Evolutionary conservation across 2,797 vertebrate genomes (phyloP).

Genomic region (Pitangus sulphuratus): DNA sequence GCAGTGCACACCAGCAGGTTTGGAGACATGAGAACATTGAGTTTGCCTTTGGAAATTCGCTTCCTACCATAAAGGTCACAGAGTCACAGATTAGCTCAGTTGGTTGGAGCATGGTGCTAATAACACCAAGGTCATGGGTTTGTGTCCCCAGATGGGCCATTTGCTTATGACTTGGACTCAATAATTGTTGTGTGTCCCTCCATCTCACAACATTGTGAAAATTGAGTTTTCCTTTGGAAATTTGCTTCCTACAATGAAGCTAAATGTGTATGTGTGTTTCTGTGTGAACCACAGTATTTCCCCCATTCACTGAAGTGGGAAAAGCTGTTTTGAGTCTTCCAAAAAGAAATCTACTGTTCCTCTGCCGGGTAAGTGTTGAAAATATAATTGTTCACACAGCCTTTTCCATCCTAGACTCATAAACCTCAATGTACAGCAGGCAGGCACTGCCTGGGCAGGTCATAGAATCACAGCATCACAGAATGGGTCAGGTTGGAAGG

Average conservation of each 20-base stretch:
- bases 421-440: not conserved
- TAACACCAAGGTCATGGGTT: not conserved
- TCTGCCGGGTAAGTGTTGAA: not conserved
- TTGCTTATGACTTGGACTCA: not conserved
- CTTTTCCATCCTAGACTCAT: not conserved
- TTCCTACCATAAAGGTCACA: not conserved
- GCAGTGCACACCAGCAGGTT: not conserved
- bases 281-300: not conserved
- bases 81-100: not conserved
- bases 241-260: not conserved
- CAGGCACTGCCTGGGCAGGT: not conserved
- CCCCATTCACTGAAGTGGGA: not conserved
- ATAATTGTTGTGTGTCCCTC: not conserved
- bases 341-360: not conserved
- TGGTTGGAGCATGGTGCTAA: not conserved
- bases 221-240: not conserved
- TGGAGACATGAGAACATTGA: not conserved
- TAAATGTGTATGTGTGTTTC: not conserved
- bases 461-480: not conserved
- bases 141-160: not conserved
- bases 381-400: not conserved
- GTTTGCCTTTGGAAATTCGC: not conserved
- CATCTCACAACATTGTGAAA: not conserved
- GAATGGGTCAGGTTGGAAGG: not conserved
- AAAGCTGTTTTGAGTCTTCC: not conserved